phyloP scores from a whole-genome alignment of 2,888 invertebrate species.

The Thecophora atra region DNA sequence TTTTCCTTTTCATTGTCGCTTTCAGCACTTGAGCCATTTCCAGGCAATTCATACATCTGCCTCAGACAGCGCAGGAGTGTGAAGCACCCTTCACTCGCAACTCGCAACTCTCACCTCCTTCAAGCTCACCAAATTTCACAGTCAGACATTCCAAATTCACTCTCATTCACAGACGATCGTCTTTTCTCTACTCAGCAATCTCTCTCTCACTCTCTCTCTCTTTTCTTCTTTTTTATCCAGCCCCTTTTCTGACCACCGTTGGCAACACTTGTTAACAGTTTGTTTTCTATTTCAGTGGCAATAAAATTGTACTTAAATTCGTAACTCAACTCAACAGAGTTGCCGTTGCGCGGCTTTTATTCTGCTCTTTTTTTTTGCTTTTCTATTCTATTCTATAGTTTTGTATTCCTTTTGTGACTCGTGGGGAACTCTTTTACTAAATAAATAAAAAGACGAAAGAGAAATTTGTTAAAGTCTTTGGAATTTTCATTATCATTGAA shows the following conservation, averaged over 20 bases:
- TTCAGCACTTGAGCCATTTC: background rate
- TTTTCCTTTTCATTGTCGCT: background rate
- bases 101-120: too few relatives aligned
- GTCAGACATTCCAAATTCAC: background rate
- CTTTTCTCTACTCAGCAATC: too few relatives aligned
- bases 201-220: too few relatives aligned
- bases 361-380: background rate
- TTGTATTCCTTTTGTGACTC: constrained; percentile 7
- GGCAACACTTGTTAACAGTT: background rate
- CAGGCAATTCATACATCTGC: background rate
- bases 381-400: background rate
- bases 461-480: too few relatives aligned
- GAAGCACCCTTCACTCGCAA: too few relatives aligned
- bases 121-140: too few relatives aligned
- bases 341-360: background rate
- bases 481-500: too few relatives aligned
- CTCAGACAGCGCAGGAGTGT: background rate
- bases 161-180: too few relatives aligned
- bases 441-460: too few relatives aligned
- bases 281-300: background rate
- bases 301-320: constrained; percentile 6
- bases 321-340: too few relatives aligned
- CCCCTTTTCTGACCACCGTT: background rate
- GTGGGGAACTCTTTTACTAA: too few relatives aligned
- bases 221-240: too few relatives aligned